Conservation (phyloP, 2,113 vertebrate species). For the Etheostoma spectabile region DNA sequence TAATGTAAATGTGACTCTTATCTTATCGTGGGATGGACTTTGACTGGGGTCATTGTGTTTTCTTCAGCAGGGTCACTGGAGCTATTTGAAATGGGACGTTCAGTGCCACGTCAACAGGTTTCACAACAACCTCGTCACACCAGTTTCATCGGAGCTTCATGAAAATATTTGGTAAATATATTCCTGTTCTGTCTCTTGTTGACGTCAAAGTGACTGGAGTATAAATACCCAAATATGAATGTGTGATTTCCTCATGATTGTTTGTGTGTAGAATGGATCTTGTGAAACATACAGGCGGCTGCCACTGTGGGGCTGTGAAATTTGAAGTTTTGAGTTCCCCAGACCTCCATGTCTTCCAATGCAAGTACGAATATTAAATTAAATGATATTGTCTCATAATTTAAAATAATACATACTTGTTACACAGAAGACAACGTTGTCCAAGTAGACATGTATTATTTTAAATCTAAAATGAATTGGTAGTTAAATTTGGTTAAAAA, state of each 20-base stretch:
- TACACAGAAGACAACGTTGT: not conserved
- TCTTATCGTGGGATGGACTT: slow-evolving; percentile 49
- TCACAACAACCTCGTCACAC: slow-evolving; percentile 46
- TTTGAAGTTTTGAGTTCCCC: slow-evolving; percentile 92
- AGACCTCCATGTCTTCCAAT: slow-evolving; percentile 92
- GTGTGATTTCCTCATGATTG: not conserved
- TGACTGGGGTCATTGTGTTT: slow-evolving; percentile 27
- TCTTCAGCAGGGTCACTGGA: slow-evolving; percentile 7
- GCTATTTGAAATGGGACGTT: not conserved
- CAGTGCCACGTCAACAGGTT: slow-evolving; percentile 61
- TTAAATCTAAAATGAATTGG: not conserved
- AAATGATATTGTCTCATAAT: not conserved
- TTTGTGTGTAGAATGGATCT: slow-evolving; percentile 82
- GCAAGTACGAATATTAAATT: slow-evolving; percentile 88
- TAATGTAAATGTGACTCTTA: slow-evolving; percentile 34
- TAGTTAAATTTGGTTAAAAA: not conserved
- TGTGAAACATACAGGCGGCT: slow-evolving; percentile 92
- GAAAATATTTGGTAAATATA: slow-evolving; percentile 12
- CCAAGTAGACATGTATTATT: not conserved
- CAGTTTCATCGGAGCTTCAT: slow-evolving; percentile 32
- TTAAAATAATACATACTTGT: not conserved
- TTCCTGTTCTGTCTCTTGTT: not conserved
- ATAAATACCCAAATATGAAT: not conserved
- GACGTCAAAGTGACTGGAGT: not conserved
- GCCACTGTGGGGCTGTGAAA: slow-evolving; percentile 93